phyloP scores from a whole-genome alignment of 2,113 vertebrate species.

The Tachycineta bicolor region DNA sequence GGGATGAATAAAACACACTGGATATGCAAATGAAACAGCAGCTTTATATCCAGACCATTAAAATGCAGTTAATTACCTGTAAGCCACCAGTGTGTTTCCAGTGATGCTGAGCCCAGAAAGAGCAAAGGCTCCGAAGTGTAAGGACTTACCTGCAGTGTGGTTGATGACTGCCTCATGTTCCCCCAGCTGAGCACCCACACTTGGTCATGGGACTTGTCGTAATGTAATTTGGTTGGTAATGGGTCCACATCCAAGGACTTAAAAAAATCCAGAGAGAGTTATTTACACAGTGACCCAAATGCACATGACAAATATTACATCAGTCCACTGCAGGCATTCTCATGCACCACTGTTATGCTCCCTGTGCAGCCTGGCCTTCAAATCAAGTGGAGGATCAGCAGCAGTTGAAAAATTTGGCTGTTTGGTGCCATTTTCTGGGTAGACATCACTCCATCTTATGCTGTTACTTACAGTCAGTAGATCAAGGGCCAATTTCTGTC shows the following conservation, averaged over 20 bases:
- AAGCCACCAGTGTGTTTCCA: not conserved
- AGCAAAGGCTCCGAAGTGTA: not conserved
- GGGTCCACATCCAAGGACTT: slow-evolving; percentile 89
- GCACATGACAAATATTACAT: not conserved
- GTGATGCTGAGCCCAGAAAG: not conserved
- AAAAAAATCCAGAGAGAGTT: not conserved
- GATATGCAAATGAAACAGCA: slow-evolving; percentile 5
- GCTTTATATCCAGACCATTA: not conserved
- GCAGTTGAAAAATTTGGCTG: not conserved
- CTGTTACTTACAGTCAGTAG: not conserved
- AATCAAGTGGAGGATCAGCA: not conserved
- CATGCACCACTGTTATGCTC: not conserved
- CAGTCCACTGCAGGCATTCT: not conserved
- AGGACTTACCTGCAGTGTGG: slow-evolving; percentile 86
- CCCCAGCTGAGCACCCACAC: slow-evolving; percentile 96
- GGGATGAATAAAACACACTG: not conserved
- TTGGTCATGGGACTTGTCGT: slow-evolving; percentile 97
- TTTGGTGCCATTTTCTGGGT: not conserved
- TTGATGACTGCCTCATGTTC: slow-evolving; percentile 77
- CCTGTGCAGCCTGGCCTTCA: not conserved
- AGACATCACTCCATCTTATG: not conserved
- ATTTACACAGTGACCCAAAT: not conserved
- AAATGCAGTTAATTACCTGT: slow-evolving; percentile 2
- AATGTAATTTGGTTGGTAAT: slow-evolving; percentile 88
- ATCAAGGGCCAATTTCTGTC: not conserved